Conservation (phyloP, 2,888 invertebrate genomes). For the Oligia strigilis region DNA sequence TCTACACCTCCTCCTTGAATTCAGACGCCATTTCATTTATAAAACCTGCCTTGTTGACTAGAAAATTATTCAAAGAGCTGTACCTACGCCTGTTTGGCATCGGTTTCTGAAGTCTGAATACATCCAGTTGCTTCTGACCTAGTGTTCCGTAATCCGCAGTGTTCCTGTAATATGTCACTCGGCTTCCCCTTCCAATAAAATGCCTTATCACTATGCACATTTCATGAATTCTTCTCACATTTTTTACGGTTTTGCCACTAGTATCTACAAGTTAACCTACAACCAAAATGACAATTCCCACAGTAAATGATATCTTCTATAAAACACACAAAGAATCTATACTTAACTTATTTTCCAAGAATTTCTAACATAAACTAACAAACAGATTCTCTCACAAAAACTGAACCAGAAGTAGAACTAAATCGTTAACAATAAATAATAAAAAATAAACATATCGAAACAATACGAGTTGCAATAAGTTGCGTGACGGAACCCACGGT, state of each 20-base stretch:
- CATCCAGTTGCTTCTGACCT: not conserved
- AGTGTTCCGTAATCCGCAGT: not conserved
- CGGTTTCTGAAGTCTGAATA: not conserved
- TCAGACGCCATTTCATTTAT: not conserved
- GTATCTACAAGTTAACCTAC: no score
- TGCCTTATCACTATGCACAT: not conserved
- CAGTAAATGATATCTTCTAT: not conserved
- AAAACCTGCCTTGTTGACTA: not conserved
- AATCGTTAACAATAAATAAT: constrained; percentile 47
- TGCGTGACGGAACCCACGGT: constrained; percentile 71
- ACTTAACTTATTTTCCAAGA: constrained; percentile 39
- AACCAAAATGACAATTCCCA: not conserved
- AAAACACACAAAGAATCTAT: not conserved
- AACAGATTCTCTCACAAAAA: constrained; percentile 38
- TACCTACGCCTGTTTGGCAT: not conserved
- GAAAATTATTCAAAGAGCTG: not conserved
- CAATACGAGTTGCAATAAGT: constrained; percentile 64
- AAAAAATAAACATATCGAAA: constrained; percentile 61
- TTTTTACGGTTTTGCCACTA: not conserved
- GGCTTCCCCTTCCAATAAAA: not conserved
- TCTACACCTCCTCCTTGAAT: not conserved
- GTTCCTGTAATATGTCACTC: not conserved
- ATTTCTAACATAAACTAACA: constrained; percentile 39
- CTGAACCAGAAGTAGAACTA: constrained; percentile 44
- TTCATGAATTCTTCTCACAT: not conserved